Conservation (phyloP, 2,888 invertebrate species). For the Ctena decussata region DNA sequence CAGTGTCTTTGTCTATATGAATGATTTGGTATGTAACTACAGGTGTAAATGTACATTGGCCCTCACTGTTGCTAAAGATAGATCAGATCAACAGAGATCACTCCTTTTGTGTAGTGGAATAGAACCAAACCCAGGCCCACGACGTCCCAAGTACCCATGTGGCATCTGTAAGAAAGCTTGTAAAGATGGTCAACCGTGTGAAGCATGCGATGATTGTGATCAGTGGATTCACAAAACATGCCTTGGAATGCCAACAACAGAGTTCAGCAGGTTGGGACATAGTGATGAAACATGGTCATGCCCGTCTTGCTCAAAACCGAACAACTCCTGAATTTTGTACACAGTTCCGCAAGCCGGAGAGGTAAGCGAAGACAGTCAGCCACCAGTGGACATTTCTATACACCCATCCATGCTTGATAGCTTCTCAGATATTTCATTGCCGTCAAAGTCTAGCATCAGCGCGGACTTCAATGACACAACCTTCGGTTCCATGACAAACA, state of each 20-base stretch:
- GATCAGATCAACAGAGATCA: background rate
- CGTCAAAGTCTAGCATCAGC: background rate
- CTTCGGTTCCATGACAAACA: background rate
- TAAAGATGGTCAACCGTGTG: background rate
- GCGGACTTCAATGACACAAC: background rate
- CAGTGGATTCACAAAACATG: constrained; percentile 15
- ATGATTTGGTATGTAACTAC: background rate
- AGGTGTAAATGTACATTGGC: background rate
- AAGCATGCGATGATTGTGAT: constrained; percentile 26
- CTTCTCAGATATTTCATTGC: background rate
- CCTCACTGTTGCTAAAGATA: background rate
- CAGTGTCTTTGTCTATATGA: background rate
- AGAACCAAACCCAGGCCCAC: constrained; percentile 43
- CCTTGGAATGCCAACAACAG: background rate
- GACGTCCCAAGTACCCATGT: constrained; percentile 31
- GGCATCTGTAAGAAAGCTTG: constrained; percentile 29
- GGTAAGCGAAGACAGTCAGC: background rate
- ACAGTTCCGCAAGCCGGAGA: background rate
- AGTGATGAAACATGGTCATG: constrained; percentile 13
- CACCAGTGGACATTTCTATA: background rate
- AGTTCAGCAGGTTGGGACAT: background rate
- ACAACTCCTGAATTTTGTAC: constrained; percentile 1
- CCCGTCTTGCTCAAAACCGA: background rate
- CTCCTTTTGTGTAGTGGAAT: constrained; percentile 21
- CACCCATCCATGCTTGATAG: too few species aligned